Evolutionary conservation across 2,888 invertebrate genomes (phyloP).

Genomic region (Brassicogethes aeneus): DNA sequence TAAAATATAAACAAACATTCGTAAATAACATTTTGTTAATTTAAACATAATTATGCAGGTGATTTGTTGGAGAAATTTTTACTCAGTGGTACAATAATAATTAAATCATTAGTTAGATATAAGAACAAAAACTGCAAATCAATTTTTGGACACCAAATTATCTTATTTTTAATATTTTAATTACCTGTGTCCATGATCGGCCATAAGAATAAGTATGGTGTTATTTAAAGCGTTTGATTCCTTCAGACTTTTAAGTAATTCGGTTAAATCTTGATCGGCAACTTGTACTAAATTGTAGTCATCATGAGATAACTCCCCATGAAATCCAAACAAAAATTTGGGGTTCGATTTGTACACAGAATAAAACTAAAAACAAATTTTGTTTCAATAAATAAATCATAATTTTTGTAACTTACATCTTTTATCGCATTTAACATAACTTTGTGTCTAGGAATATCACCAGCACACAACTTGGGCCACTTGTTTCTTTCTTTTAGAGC

Average conservation of each 20-base stretch:
- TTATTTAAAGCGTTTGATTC: constrained; percentile 59
- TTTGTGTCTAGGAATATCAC: constrained; percentile 60
- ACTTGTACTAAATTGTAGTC: constrained; percentile 70
- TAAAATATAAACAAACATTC: too few species aligned
- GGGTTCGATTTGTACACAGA: constrained; percentile 57
- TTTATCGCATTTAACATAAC: constrained; percentile 56
- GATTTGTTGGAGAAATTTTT: too few species aligned
- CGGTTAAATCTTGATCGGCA: constrained; percentile 63
- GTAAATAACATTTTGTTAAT: too few species aligned
- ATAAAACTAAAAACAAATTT: constrained; percentile 41
- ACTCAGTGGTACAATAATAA: too few species aligned
- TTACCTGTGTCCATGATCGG: constrained; percentile 85
- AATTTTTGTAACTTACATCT: constrained; percentile 45
- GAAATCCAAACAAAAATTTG: constrained; percentile 80
- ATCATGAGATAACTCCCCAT: constrained; percentile 82
- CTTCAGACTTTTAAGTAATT: constrained; percentile 56
- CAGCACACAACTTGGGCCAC: constrained; percentile 56
- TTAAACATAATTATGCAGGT: too few species aligned
- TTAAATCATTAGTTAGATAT: too few species aligned
- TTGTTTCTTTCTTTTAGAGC: constrained; percentile 48
- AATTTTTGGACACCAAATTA: too few species aligned
- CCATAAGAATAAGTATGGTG: constrained; percentile 80
- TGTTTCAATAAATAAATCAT: background rate
- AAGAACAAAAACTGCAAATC: too few species aligned
- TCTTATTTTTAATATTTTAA: too few species aligned